These are phyloP conservation scores for Parasteatoda lunata DNA, from an alignment of 2,888 invertebrate genomes.

Conservation along the genomic window DNA sequence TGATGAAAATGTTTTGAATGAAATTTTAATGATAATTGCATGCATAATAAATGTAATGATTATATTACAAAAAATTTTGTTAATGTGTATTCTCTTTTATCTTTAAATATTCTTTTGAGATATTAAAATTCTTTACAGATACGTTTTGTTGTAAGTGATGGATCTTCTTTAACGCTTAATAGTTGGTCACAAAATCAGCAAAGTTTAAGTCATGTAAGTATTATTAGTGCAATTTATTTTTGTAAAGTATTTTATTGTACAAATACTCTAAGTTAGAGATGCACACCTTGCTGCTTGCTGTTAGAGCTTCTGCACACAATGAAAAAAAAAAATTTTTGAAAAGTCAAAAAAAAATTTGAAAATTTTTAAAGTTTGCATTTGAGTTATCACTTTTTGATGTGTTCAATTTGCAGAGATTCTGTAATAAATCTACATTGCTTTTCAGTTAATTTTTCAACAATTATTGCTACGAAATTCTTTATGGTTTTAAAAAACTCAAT, in stretches of 20 bases:
- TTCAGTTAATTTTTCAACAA: no score
- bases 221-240: background rate
- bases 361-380: no score
- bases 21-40: no score
- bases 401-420: no score
- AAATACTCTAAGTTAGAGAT: constrained; percentile 72
- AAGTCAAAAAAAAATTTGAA: background rate
- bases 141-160: constrained; percentile 89
- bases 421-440: no score
- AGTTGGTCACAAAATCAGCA: constrained; percentile 89
- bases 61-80: background rate
- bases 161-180: constrained; percentile 88
- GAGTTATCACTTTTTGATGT: no score
- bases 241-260: constrained; percentile 68
- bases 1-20: no score
- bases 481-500: no score
- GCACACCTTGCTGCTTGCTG: no score
- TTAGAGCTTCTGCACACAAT: no score
- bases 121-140: constrained; percentile 75
- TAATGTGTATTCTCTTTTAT: background rate
- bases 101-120: constrained; percentile 1
- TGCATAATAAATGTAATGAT: background rate
- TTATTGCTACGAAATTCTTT: no score
- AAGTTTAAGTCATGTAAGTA: constrained; percentile 85
- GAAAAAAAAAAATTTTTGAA: background rate